A percentile compares a stretch with the other conserved stretches of the same genome.
Conservation (phyloP, 2,888 invertebrate genomes). For the Callosobruchus maculatus region DNA sequence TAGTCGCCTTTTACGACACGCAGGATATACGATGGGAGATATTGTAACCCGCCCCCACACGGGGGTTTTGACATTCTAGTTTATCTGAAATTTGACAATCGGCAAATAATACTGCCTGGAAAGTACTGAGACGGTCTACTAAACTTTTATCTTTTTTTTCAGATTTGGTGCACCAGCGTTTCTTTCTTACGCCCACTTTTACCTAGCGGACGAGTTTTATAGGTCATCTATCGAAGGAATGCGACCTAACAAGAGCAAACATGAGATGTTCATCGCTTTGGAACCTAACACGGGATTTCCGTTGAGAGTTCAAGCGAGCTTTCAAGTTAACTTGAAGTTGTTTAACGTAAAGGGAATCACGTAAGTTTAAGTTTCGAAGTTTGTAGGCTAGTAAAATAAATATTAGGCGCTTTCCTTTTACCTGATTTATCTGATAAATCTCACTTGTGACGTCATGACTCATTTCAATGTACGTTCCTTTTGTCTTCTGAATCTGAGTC, state of each 20-base stretch:
- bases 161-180: slow-evolving; percentile 79
- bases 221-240: slow-evolving; percentile 62
- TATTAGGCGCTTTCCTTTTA: neutral
- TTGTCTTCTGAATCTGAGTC: too few relatives aligned
- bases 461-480: too few relatives aligned
- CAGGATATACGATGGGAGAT: too few relatives aligned
- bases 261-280: slow-evolving; percentile 64
- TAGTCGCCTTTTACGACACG: too few relatives aligned
- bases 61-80: too few relatives aligned
- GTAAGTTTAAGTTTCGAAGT: slow-evolving; percentile 52
- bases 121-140: neutral
- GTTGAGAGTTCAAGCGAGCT: slow-evolving; percentile 65
- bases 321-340: slow-evolving; percentile 73
- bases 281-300: slow-evolving; percentile 79
- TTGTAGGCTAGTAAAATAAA: too few relatives aligned
- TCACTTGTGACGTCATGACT: too few relatives aligned
- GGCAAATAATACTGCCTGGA: too few relatives aligned
- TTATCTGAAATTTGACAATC: too few relatives aligned
- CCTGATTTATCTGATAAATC: too few relatives aligned
- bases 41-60: too few relatives aligned
- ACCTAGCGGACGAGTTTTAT: slow-evolving; percentile 67
- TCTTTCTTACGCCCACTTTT: slow-evolving; percentile 80
- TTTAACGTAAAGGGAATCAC: slow-evolving; percentile 51
- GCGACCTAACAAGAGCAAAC: slow-evolving; percentile 58
- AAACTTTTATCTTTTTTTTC: slow-evolving; percentile 14